Base-by-base conservation (phyloP, 2,888 invertebrate species). In the Metallyticus violacea region DNA sequence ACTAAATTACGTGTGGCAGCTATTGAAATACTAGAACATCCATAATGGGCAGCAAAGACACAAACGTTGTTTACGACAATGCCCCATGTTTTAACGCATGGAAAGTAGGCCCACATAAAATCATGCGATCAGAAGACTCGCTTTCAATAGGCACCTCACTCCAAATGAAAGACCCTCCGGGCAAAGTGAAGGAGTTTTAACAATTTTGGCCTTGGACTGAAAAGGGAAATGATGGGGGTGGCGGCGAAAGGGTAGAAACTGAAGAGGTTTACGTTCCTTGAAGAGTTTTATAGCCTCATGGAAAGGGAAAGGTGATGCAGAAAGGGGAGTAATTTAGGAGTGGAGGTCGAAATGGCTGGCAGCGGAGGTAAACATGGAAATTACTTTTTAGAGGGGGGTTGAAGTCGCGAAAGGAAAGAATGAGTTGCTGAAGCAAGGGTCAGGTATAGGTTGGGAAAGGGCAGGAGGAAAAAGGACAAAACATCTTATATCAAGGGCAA, bases 131-230 rank as follows among this genome's bases (percentile, higher is more conserved):
- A 40, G 40, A 15, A 62, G 40, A 62, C 40, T 62, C 15, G 22
- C 40, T 62, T 62, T 62, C 40, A 22, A 22, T 62, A 62, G 40
- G 40, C 40, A 62, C 40, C 40, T 62, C 40, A 15, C 40, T 62
- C 40, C 40, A 15, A 9, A 40, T 62, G 40, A 62, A 62, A 62
- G 22, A n/a, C n/a, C 40, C 40, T 22, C 22, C 9, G 22, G 40
- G 40, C 15, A 62, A 62, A 62, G 40, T 62, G 40, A 62, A 62
- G 40, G 40, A 62, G 40, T 81, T 81, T 26, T 81, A 40, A 81
- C 26, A 81, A 26, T 25, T 26, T 76, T 82, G 82, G 62, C 82
- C 82, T 82, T 82, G 82, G 81, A 29, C 82, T 26, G 82, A 40
- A 81, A 82, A 62, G 6, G 76, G 27, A 82, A 82, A 82, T 40